Conservation (phyloP, 2,113 vertebrate species). For the Xenus cinereus region DNA sequence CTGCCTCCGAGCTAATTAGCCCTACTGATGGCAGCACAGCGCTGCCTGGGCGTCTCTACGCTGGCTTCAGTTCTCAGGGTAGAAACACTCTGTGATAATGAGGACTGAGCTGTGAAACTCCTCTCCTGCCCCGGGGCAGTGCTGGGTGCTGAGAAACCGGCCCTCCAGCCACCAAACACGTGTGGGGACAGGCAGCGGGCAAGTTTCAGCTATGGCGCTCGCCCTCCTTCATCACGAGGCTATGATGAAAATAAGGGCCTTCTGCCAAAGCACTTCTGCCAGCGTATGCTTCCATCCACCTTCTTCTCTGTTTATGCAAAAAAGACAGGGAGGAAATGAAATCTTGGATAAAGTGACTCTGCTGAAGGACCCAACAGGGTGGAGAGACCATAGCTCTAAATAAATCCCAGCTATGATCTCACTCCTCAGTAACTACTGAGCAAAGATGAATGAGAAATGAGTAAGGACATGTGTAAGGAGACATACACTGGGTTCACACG, state of each 20-base stretch:
- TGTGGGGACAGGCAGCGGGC: background rate
- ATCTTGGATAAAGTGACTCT: slow-evolving; percentile 3
- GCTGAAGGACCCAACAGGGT: slow-evolving; percentile 42
- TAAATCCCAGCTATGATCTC: slow-evolving; percentile 55
- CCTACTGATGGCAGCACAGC: background rate
- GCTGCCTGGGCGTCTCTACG: background rate
- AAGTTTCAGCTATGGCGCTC: background rate
- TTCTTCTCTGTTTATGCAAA: background rate
- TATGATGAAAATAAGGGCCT: background rate
- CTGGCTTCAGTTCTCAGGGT: background rate
- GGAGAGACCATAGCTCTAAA: slow-evolving; percentile 7
- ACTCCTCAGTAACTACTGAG: slow-evolving; percentile 22
- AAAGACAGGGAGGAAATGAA: slow-evolving; percentile 19
- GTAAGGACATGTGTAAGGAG: background rate
- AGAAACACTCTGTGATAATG: background rate
- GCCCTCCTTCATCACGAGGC: background rate
- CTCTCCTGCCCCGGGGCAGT: background rate
- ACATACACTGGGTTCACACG: background rate
- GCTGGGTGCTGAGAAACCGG: background rate
- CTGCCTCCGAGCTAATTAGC: background rate
- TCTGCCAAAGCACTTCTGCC: background rate
- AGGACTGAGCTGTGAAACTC: background rate
- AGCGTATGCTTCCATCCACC: background rate
- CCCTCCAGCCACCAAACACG: background rate
- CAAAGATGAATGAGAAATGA: slow-evolving; percentile 19